Base-by-base conservation (phyloP, 1,140 invertebrate genomes). In the Battus philenor region DNA sequence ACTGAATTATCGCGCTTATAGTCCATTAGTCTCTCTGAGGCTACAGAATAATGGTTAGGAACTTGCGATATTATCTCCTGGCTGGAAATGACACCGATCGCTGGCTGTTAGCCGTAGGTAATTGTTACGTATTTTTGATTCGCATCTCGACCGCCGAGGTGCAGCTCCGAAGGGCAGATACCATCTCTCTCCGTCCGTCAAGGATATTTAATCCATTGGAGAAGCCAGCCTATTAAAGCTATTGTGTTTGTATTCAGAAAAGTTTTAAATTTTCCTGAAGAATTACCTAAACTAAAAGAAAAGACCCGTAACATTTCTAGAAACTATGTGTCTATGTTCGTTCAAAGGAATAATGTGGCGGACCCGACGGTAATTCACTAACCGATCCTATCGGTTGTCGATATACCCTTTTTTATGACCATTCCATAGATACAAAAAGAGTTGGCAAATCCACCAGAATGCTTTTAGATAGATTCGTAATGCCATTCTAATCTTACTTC, bases 321-420 rank as follows among this genome's bases (percentile, higher is more conserved):
- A 32, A 15, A 43, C 10, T 22, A 5, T 20, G 50, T 17, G 6
- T 62, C 56, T 9, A 11, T 43, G 63, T 52, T 34, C 29, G 20
- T 24, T 55, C 27, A 38, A 47, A 56, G 50, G 52, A 74, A 72
- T 77, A 77, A 70, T 74, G 64, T 41, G 57, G 44, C 43, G 27
- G 50, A 50, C 47, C 50, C 36, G 50, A 49, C 63, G 56, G 66
- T 76, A 73, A 73, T 61, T 79, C 66, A 75, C 68, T 72, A 67
- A 73, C 60, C 61, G 64, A 75, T 79, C 59, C 44, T 72, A 76
- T 76, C 71, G 59, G 41, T 61, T 69, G 68, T 67, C 68, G 68
- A 73, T 69, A 66, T 64, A 54, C 52, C 50, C 53, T 55, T 77
- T 78, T 76, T 79, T 79, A 79, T 79, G 72, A 75, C 61, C 64